These are phyloP conservation scores for Dione juno DNA, from an alignment of 2,888 invertebrate species.

Conservation along the genomic window DNA sequence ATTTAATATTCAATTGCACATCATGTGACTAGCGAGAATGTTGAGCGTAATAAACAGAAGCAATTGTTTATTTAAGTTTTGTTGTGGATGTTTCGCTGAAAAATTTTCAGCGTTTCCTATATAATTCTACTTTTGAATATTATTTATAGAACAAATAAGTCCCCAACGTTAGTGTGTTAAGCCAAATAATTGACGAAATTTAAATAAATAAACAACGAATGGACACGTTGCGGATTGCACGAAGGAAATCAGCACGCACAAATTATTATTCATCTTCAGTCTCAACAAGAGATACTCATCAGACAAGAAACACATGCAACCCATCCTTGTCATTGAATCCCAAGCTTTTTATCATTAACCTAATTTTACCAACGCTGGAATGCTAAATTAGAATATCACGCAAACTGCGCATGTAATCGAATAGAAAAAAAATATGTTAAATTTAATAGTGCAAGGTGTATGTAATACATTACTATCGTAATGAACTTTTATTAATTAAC, in stretches of 20 bases:
- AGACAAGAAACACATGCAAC: slow-evolving; percentile 13
- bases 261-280: background rate
- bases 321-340: slow-evolving; percentile 18
- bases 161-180: slow-evolving; percentile 12
- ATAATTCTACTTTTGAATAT: background rate
- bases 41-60: slow-evolving; percentile 46
- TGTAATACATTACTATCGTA: slow-evolving; percentile 3
- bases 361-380: slow-evolving; percentile 33
- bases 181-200: slow-evolving; percentile 1
- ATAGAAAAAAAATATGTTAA: slow-evolving; percentile 42
- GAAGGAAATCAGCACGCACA: background rate
- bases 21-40: slow-evolving; percentile 48
- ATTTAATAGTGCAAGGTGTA: slow-evolving; percentile 23
- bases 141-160: background rate
- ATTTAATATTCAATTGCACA: slow-evolving; percentile 49
- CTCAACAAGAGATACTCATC: background rate
- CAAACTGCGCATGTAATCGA: slow-evolving; percentile 40
- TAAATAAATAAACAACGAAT: slow-evolving; percentile 44
- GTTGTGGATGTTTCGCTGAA: slow-evolving; percentile 5
- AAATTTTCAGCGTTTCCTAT: background rate
- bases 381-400: slow-evolving; percentile 35
- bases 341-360: slow-evolving; percentile 39
- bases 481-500: background rate
- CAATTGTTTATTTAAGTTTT: slow-evolving; percentile 38
- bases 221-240: slow-evolving; percentile 39